Evolutionary conservation across 2,888 invertebrate species (phyloP).

Genomic region (Acanthoscelides obtectus): DNA sequence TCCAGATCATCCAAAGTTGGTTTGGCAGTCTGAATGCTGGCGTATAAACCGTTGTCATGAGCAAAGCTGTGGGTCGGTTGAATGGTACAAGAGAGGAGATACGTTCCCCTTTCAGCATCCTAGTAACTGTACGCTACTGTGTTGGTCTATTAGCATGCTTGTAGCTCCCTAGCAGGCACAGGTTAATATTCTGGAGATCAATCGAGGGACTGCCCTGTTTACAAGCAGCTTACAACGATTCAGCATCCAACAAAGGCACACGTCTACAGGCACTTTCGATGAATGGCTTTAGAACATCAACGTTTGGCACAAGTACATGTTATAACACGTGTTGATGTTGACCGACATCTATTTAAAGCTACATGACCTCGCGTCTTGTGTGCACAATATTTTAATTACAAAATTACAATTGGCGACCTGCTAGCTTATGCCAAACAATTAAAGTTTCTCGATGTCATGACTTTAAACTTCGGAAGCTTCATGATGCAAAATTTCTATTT

Average conservation of each 20-base stretch:
- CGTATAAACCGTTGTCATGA: no score
- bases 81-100: no score
- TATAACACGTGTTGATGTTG: neutral
- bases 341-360: neutral
- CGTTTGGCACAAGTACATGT: neutral
- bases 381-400: no score
- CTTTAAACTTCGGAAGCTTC: no score
- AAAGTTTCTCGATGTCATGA: no score
- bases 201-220: neutral
- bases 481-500: no score
- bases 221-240: neutral
- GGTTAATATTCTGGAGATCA: neutral
- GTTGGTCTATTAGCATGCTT: neutral
- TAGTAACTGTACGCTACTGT: neutral
- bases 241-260: neutral
- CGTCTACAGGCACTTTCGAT: neutral
- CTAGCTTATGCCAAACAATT: no score
- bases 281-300: neutral
- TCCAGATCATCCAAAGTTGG: no score
- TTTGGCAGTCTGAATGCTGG: no score
- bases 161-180: neutral
- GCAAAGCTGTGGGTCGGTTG: no score
- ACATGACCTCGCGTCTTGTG: neutral
- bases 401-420: no score
- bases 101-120: no score